Percentiles rank a stretch among this genome's conserved stretches.
phyloP scores from a whole-genome alignment of 2,888 invertebrate species.

The Stenoptilia bipunctidactyla region DNA sequence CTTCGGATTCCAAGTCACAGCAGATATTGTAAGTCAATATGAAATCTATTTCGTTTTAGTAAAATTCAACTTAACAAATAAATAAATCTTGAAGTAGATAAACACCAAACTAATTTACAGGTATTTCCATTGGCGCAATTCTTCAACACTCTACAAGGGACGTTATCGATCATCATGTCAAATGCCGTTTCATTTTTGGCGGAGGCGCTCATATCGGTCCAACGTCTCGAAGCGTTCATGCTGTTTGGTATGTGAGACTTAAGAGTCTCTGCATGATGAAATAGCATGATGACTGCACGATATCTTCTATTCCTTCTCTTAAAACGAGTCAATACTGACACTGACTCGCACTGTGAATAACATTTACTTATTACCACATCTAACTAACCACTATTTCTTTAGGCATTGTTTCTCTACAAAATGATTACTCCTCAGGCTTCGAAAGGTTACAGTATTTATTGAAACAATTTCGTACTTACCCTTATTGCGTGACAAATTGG shows the following conservation, averaged over 20 bases:
- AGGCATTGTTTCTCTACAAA: not conserved
- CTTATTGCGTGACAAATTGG: not conserved
- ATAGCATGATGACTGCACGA: slow-evolving; percentile 14
- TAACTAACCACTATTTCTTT: not conserved
- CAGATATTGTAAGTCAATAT: slow-evolving; percentile 60
- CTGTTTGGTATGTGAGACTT: slow-evolving; percentile 54
- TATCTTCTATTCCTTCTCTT: slow-evolving; percentile 4
- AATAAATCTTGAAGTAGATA: slow-evolving; percentile 5
- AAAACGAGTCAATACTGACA: slow-evolving; percentile 30
- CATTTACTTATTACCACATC: not conserved
- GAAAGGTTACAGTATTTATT: not conserved
- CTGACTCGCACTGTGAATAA: slow-evolving; percentile 23
- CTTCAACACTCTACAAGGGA: slow-evolving; percentile 74
- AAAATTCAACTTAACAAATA: not conserved
- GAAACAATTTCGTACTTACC: not conserved
- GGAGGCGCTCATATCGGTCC: slow-evolving; percentile 73
- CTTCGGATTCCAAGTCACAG: slow-evolving; percentile 71
- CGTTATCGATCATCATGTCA: slow-evolving; percentile 73
- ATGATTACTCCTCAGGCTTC: not conserved
- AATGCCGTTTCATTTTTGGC: slow-evolving; percentile 70
- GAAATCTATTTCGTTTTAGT: not conserved
- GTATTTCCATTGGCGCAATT: slow-evolving; percentile 75
- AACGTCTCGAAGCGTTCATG: slow-evolving; percentile 73
- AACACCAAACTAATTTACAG: slow-evolving; percentile 38
- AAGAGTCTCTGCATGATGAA: slow-evolving; percentile 20